phyloP scores from a whole-genome alignment of 2,797 vertebrate species.

The Acridotheres tristis region DNA sequence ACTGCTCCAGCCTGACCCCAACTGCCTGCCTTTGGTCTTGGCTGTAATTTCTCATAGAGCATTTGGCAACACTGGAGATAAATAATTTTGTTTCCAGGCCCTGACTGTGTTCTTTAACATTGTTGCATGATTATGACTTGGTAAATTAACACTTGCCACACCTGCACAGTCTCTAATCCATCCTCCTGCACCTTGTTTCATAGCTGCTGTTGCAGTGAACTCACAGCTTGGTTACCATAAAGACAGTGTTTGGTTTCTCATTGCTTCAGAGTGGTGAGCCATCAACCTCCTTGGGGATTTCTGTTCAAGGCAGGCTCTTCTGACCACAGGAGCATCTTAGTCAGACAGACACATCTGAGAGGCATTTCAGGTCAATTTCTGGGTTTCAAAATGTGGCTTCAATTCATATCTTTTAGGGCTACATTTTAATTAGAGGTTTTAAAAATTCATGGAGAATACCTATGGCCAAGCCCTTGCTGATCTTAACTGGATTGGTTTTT shows the following conservation, averaged over 20 bases:
- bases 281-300: not conserved
- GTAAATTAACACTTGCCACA: not conserved
- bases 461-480: not conserved
- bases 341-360: not conserved
- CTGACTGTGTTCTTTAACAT: conserved; percentile 4
- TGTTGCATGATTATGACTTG: conserved; percentile 43
- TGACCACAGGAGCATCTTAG: not conserved
- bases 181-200: not conserved
- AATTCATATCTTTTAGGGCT: not conserved
- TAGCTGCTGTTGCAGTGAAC: not conserved
- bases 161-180: not conserved
- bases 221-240: not conserved
- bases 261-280: conserved; percentile 57
- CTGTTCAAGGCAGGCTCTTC: not conserved
- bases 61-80: conserved; percentile 16
- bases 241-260: conserved; percentile 62
- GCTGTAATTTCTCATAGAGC: not conserved
- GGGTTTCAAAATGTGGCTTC: not conserved
- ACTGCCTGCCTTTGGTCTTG: conserved; percentile 27
- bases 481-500: not conserved
- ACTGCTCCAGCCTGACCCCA: conserved; percentile 54
- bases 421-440: not conserved
- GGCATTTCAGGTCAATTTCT: not conserved
- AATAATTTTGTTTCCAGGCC: conserved; percentile 12
- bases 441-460: not conserved